Conservation (phyloP, 2,113 vertebrate species). For the Limanda limanda region DNA sequence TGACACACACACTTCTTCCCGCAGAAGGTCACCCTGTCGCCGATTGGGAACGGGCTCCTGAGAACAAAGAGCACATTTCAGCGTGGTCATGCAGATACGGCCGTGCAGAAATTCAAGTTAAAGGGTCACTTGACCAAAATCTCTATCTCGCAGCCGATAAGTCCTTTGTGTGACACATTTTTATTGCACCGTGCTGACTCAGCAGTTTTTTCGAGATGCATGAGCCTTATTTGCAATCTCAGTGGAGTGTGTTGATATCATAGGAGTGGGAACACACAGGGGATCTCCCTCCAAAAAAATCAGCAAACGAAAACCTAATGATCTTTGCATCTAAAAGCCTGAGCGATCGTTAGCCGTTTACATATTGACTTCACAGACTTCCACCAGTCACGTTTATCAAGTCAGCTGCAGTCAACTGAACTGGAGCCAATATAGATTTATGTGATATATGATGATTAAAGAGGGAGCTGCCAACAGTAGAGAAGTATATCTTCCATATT, state of each 20-base stretch:
- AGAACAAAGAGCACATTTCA: conserved; percentile 28
- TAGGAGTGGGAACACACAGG: background rate
- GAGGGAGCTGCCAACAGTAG: background rate
- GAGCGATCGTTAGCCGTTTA: background rate
- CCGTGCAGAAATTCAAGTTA: background rate
- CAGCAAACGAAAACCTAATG: background rate
- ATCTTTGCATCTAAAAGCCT: background rate
- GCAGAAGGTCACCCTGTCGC: conserved; percentile 97
- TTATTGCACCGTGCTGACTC: conserved; percentile 22
- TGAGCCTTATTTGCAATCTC: conserved; percentile 5
- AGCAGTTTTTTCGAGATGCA: conserved; percentile 14
- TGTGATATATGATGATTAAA: background rate
- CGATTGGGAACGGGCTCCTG: conserved; percentile 96
- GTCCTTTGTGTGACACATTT: conserved; percentile 1
- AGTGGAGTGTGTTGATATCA: conserved; percentile 19
- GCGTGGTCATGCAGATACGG: conserved; percentile 15
- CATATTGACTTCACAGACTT: background rate
- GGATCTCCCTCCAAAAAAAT: background rate
- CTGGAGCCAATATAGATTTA: background rate
- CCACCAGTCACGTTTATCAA: background rate
- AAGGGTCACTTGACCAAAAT: background rate
- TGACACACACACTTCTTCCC: conserved; percentile 98
- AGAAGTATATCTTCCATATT: background rate
- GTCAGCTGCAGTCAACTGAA: background rate
- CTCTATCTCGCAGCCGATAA: background rate